phyloP scores from a whole-genome alignment of 2,113 vertebrate genomes.

The Butastur rufipennis region DNA sequence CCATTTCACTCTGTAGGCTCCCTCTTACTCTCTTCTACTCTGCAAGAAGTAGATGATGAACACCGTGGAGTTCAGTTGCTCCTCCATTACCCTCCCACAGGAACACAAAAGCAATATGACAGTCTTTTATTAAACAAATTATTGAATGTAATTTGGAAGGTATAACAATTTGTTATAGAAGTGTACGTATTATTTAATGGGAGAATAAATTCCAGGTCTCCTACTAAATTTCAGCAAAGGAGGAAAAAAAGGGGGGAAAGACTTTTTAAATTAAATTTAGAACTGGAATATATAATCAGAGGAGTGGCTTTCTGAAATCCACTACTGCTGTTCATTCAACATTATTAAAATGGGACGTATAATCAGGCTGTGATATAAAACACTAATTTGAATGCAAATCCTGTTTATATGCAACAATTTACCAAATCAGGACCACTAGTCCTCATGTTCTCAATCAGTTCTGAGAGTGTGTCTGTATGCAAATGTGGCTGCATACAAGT shows the following conservation, averaged over 20 bases:
- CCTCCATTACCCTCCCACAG: neutral
- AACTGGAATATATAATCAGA: neutral
- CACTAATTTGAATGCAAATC: constrained; percentile 25
- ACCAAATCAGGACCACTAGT: constrained; percentile 7
- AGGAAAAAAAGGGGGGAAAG: neutral
- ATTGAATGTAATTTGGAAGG: neutral
- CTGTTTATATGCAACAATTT: constrained; percentile 25
- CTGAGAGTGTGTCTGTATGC: constrained; percentile 8
- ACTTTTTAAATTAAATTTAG: constrained; percentile 21
- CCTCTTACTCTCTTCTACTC: neutral
- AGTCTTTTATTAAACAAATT: neutral
- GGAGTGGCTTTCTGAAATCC: neutral
- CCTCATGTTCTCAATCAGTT: neutral
- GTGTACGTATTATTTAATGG: neutral
- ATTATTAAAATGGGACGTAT: constrained; percentile 16
- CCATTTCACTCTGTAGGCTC: neutral
- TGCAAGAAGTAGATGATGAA: neutral
- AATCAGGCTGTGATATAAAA: constrained; percentile 13
- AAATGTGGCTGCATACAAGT: neutral
- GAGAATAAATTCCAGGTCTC: neutral
- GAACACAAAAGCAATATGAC: neutral
- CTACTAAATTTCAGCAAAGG: neutral
- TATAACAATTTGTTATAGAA: neutral
- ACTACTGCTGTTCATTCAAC: neutral
- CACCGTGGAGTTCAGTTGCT: neutral